Evolutionary conservation across 2,113 vertebrate species (phyloP).

Genomic region (Cyphomyrus plagiostoma): DNA sequence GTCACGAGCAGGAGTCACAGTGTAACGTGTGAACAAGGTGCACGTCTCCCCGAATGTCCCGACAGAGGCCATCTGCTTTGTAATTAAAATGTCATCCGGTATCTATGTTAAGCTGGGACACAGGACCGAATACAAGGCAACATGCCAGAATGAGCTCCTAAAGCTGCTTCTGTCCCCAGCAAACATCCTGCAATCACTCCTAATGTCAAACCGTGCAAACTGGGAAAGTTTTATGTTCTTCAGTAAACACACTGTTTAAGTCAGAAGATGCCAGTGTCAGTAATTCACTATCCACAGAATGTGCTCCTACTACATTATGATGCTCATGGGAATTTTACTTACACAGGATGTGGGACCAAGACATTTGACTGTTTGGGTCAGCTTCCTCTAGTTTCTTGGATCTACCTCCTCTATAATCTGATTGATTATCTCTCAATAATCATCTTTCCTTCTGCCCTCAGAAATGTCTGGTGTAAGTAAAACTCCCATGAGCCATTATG

Average conservation of each 20-base stretch:
- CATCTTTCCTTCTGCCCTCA: neutral
- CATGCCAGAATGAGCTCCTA: neutral
- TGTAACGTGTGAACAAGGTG: neutral
- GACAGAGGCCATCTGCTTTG: neutral
- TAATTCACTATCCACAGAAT: neutral
- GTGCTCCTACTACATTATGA: neutral
- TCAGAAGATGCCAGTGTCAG: neutral
- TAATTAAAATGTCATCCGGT: conserved; percentile 10
- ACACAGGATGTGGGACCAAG: neutral
- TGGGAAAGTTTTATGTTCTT: neutral
- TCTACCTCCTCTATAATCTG: neutral
- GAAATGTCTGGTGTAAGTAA: neutral
- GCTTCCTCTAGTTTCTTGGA: neutral
- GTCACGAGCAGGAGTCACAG: neutral
- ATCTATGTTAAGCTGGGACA: neutral
- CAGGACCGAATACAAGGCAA: neutral
- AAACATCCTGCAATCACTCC: neutral
- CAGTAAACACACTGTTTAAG: neutral
- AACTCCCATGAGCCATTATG: neutral
- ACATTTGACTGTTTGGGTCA: neutral
- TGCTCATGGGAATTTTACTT: neutral
- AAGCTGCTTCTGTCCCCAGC: neutral
- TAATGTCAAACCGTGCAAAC: neutral
- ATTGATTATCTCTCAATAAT: neutral
- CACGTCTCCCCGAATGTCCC: neutral